Evolutionary conservation across 2,797 vertebrate genomes (phyloP), one percentile per base, ranked within the genome.

Genomic region (Xiphophorus birchmanni): DNA sequence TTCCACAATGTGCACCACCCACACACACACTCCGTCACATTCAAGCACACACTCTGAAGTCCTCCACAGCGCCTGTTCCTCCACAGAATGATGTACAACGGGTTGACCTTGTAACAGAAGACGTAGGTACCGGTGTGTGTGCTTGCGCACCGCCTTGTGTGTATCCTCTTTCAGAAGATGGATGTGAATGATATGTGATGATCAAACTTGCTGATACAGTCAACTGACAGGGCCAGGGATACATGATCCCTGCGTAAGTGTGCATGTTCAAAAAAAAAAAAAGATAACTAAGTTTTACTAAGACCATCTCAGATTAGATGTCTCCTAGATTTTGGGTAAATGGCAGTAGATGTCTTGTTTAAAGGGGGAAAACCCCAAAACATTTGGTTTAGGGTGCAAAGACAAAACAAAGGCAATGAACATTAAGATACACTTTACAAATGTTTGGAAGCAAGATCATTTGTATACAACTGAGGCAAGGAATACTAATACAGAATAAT

Each of bases 111-210:
- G 79, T 80, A 90, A 88, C 76, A 80, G 78, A 84, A 86, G 37
- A 44, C 26, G 13, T 44, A 18, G 3, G 7, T 48, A n/a, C 1
- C 1, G 47, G 7, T 54, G 15, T 80, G 77, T 45, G 69, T 75
- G 56, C 45, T 44, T 81, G 75, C 50, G 74, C 50, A n/a, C 74
- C 29, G 69, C 35, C 73, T 56, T 2, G 56, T 78, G 72, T 77
- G 48, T 74, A 90, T 88, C 84, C 60, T 67, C 80, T 88, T 78
- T 80, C 72, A 56, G 84, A 80, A 73, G 82, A 88, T 86, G 78
- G 82, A 86, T 86, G 63, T 85, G 81, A 88, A 50, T 84, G 79
- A 90, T 86, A 85, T 90, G 79, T 90, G 87, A 74, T 87, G 87
- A 92, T 90, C 85, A 84, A 85, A 82, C 79, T 76, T 87, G 80